Percentiles rank a stretch among this genome's conserved stretches.
These are phyloP conservation scores for Drosophila murphyi DNA, from an alignment of 1,140 invertebrate species.

Conservation along the genomic window DNA sequence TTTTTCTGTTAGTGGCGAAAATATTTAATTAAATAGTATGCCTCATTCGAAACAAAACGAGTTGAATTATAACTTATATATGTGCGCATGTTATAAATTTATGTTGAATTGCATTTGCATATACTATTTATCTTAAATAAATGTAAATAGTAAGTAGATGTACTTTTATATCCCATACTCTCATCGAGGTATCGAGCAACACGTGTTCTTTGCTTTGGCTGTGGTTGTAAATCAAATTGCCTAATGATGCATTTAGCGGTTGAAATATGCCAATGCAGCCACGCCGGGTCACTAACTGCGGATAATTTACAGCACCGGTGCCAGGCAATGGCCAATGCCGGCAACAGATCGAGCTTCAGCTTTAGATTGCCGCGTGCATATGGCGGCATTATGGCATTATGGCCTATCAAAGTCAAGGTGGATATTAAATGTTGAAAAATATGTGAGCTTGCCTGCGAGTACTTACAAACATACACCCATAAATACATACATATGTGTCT, in stretches of 20 bases:
- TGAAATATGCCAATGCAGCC: constrained; percentile 80
- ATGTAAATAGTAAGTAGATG: background rate
- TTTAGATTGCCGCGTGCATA: constrained; percentile 40
- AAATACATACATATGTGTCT: background rate
- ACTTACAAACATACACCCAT: constrained; percentile 9
- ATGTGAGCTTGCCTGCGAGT: constrained; percentile 50
- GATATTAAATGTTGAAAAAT: constrained; percentile 73
- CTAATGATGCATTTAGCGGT: constrained; percentile 82
- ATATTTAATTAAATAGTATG: constrained; percentile 78
- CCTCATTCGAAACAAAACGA: constrained; percentile 41
- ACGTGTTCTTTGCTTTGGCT: constrained; percentile 50
- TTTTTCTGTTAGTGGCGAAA: constrained; percentile 54
- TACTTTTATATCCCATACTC: constrained; percentile 10
- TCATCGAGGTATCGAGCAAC: constrained; percentile 28
- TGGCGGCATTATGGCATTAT: constrained; percentile 62
- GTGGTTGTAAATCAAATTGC: constrained; percentile 68
- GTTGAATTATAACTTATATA: constrained; percentile 55
- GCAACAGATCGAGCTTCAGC: constrained; percentile 20
- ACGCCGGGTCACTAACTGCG: constrained; percentile 76
- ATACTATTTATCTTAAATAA: constrained; percentile 10
- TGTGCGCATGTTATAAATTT: constrained; percentile 37
- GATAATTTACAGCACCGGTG: constrained; percentile 74
- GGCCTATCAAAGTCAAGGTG: constrained; percentile 81
- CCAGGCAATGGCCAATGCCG: constrained; percentile 27
- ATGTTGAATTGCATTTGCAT: constrained; percentile 9